These are phyloP conservation scores for Carposina sasakii DNA, from an alignment of 1,140 invertebrate species.

Conservation along the genomic window DNA sequence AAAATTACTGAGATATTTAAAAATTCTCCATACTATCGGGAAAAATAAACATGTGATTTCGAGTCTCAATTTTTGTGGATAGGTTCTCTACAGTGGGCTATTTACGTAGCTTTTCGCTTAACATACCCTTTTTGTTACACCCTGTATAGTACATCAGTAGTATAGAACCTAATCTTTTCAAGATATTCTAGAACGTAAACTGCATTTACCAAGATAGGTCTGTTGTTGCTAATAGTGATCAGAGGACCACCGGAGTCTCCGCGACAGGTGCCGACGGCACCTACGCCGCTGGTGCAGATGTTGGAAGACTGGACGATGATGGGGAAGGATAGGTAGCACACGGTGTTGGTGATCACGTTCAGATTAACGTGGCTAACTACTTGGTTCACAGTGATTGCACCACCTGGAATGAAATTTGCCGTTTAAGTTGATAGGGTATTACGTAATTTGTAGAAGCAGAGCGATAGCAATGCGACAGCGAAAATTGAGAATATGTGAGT, in stretches of 20 bases:
- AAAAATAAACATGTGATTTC: neutral
- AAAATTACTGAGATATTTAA: too few relatives aligned
- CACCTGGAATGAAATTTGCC: constrained; percentile 21
- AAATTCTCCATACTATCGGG: too few relatives aligned
- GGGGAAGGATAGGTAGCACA: constrained; percentile 11
- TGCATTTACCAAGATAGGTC: too few relatives aligned
- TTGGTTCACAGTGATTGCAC: constrained; percentile 11
- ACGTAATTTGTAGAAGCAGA: too few relatives aligned
- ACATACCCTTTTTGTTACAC: neutral
- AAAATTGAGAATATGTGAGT: too few relatives aligned
- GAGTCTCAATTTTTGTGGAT: neutral
- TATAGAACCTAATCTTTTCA: neutral
- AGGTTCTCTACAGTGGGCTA: neutral
- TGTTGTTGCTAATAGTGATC: constrained; percentile 10
- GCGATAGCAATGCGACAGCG: too few relatives aligned
- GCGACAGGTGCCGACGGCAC: constrained; percentile 19
- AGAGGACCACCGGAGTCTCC: constrained; percentile 30
- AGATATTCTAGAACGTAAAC: too few relatives aligned
- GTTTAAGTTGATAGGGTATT: too few relatives aligned
- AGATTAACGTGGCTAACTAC: constrained; percentile 16
- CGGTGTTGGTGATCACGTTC: constrained; percentile 18
- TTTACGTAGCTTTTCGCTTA: neutral
- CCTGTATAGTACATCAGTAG: neutral
- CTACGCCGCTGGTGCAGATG: constrained; percentile 20
- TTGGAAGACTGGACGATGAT: constrained; percentile 7